A percentile compares a stretch with the other conserved stretches of the same genome.
Evolutionary conservation across 1,140 invertebrate species (phyloP).

Genomic region (Thaumatotibia leucotreta): DNA sequence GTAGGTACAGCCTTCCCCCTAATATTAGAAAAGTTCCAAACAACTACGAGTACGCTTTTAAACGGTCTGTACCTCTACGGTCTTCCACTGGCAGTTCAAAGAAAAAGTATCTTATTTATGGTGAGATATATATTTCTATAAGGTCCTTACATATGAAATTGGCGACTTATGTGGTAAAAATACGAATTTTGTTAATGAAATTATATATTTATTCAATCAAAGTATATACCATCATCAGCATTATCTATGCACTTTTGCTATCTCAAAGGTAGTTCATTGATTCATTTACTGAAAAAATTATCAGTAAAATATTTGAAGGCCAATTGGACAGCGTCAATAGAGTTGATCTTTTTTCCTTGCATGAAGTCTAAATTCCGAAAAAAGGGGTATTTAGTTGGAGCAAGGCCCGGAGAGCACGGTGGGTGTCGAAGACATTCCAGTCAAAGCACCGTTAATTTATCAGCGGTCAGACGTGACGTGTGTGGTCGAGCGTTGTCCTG

Average conservation of each 20-base stretch:
- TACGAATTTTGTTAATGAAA: background rate
- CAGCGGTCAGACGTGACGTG: slow-evolving; percentile 20
- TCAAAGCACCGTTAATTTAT: slow-evolving; percentile 20
- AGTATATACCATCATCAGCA: background rate
- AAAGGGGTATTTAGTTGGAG: slow-evolving; percentile 9
- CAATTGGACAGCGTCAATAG: slow-evolving; percentile 6
- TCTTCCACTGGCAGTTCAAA: no score
- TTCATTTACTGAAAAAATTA: slow-evolving; percentile 21
- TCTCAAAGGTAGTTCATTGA: slow-evolving; percentile 10
- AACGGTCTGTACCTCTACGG: no score
- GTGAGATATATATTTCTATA: no score
- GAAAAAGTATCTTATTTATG: no score
- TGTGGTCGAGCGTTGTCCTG: slow-evolving; percentile 25
- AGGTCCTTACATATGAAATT: background rate
- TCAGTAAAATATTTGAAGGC: slow-evolving; percentile 25
- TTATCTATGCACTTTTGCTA: background rate
- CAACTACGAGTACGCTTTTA: no score
- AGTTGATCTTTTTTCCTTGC: background rate
- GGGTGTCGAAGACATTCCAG: slow-evolving; percentile 26
- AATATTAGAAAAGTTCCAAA: no score
- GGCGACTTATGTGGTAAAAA: background rate
- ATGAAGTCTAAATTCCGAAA: slow-evolving; percentile 15
- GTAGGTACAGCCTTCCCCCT: no score
- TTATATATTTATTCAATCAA: background rate
- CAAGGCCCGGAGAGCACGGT: slow-evolving; percentile 24